These are phyloP conservation scores for Formica exsecta DNA, from an alignment of 1,140 invertebrate genomes.

Conservation along the genomic window DNA sequence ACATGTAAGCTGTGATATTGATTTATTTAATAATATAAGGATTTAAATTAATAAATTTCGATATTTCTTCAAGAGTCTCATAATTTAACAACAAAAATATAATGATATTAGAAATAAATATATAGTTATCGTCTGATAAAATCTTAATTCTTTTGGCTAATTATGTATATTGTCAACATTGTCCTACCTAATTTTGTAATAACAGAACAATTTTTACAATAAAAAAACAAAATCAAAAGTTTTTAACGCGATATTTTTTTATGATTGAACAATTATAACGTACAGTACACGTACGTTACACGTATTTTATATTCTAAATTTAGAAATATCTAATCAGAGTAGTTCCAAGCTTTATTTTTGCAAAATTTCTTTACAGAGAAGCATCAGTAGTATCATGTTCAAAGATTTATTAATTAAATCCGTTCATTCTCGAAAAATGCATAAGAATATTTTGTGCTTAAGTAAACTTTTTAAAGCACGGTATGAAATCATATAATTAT, in stretches of 20 bases:
- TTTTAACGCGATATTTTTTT: neutral
- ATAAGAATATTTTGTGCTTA: slow-evolving; percentile 4
- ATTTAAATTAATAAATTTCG: neutral
- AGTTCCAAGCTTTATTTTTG: slow-evolving; percentile 12
- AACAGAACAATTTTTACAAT: neutral
- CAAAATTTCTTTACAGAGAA: slow-evolving; percentile 5
- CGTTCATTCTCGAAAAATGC: neutral
- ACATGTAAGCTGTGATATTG: neutral
- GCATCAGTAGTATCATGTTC: neutral
- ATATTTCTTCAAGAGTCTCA: neutral
- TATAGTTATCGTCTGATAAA: neutral
- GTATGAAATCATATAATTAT: slow-evolving; percentile 6
- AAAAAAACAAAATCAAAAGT: neutral
- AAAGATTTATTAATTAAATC: slow-evolving; percentile 13
- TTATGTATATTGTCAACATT: neutral
- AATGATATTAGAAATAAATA: neutral
- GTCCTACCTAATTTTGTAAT: neutral
- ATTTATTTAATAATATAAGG: neutral
- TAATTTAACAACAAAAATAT: slow-evolving; percentile 13
- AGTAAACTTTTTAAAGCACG: neutral
- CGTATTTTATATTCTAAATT: slow-evolving; percentile 1
- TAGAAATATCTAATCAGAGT: neutral
- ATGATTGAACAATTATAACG: neutral
- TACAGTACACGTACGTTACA: neutral
- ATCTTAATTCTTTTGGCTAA: neutral